Percentiles rank a stretch among this genome's conserved stretches.
Evolutionary conservation across 2,888 invertebrate species (phyloP).

Genomic region (Balanococcus diminutus): DNA sequence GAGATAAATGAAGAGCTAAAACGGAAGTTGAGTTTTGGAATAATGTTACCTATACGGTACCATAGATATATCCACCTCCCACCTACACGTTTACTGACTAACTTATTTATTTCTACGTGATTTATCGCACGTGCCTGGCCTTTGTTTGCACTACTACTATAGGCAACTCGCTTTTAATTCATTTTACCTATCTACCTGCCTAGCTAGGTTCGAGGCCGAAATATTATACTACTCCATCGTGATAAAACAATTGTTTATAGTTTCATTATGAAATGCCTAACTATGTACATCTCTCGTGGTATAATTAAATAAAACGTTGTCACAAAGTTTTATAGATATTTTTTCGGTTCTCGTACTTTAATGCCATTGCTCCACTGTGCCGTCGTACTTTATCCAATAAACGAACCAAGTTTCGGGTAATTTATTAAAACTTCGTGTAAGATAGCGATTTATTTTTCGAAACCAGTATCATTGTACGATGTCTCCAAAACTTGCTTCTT

Average conservation of each 20-base stretch:
- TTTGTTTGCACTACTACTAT: background rate
- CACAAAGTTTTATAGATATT: background rate
- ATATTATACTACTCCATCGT: background rate
- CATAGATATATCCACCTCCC: background rate
- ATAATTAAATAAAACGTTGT: background rate
- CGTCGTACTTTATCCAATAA: background rate
- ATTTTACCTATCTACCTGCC: no score
- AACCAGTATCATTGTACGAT: background rate
- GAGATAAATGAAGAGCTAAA: conserved; percentile 28
- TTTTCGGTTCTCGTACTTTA: background rate
- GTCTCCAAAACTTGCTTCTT: background rate
- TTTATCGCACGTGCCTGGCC: background rate
- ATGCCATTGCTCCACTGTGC: background rate
- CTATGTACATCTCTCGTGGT: background rate
- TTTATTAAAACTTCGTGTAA: background rate
- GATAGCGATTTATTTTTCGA: background rate
- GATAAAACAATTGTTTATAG: background rate
- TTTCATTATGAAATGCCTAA: background rate
- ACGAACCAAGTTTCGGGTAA: background rate
- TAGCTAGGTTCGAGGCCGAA: no score
- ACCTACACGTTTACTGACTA: background rate
- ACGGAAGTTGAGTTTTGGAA: background rate
- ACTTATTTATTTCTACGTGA: background rate
- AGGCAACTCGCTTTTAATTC: background rate
- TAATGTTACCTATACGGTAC: background rate